These are phyloP conservation scores for Oeneis ivallda DNA, from an alignment of 2,888 invertebrate species.

Conservation along the genomic window DNA sequence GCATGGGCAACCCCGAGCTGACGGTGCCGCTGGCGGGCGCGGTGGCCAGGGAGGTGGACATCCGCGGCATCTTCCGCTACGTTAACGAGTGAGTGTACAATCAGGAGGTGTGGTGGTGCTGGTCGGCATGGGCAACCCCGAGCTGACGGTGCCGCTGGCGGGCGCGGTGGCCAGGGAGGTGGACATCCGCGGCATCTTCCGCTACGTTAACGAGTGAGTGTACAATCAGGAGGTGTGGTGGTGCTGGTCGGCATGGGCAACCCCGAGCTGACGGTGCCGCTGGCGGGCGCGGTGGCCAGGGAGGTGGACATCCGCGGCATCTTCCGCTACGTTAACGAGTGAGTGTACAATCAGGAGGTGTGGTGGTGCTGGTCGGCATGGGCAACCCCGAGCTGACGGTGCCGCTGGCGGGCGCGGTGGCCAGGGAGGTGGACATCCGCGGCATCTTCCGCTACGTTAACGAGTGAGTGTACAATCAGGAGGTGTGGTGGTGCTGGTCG, in stretches of 20 bases:
- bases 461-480: conserved; percentile 82
- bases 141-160: conserved; percentile 90
- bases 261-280: conserved; percentile 88
- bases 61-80: conserved; percentile 97
- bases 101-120: conserved; percentile 85
- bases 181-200: conserved; percentile 95
- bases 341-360: conserved; percentile 57
- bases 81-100: conserved; percentile 87
- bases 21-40: conserved; percentile 92
- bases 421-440: conserved; percentile 94
- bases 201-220: conserved; percentile 95
- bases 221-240: conserved; percentile 69
- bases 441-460: conserved; percentile 98
- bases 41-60: conserved; percentile 92
- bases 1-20: conserved; percentile 90
- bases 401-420: conserved; percentile 90
- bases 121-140: conserved; percentile 92
- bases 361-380: conserved; percentile 93
- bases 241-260: conserved; percentile 95
- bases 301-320: conserved; percentile 97
- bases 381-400: conserved; percentile 89
- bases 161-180: conserved; percentile 92
- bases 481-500: conserved; percentile 91
- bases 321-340: conserved; percentile 97
- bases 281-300: conserved; percentile 89